Conservation (phyloP, 2,113 vertebrate genomes). For the Tautogolabrus adspersus region DNA sequence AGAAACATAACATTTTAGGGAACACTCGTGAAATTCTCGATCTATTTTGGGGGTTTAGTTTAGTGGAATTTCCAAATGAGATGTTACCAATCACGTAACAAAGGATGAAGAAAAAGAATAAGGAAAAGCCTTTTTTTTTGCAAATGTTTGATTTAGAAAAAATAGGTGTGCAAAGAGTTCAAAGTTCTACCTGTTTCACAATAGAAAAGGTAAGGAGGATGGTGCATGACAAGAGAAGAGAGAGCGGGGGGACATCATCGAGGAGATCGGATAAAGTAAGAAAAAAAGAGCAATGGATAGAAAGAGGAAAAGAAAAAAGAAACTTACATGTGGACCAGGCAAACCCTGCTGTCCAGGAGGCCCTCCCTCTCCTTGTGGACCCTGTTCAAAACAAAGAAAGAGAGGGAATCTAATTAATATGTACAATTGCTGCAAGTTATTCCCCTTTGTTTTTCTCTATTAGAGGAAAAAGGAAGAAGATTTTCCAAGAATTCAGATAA, state of each 20-base stretch:
- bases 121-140: background rate
- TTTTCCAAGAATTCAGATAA: background rate
- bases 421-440: background rate
- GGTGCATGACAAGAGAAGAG: background rate
- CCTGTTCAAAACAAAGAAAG: constrained; percentile 79
- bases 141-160: constrained; percentile 50
- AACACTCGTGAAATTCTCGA: constrained; percentile 1
- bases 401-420: constrained; percentile 10
- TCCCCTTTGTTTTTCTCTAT: background rate
- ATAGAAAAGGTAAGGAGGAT: background rate
- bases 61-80: background rate
- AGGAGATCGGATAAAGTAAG: constrained; percentile 2
- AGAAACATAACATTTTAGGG: background rate
- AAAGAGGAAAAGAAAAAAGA: background rate
- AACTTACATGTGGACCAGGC: constrained; percentile 92
- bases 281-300: background rate
- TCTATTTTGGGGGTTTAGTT: background rate
- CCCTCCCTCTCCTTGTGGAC: constrained; percentile 94
- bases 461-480: background rate
- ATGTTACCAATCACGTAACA: background rate
- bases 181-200: constrained; percentile 1
- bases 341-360: constrained; percentile 95
- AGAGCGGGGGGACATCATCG: background rate
- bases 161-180: constrained; percentile 27
- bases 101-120: background rate